Base-by-base conservation (phyloP, 2,113 vertebrate species). In the Scomber japonicus region DNA sequence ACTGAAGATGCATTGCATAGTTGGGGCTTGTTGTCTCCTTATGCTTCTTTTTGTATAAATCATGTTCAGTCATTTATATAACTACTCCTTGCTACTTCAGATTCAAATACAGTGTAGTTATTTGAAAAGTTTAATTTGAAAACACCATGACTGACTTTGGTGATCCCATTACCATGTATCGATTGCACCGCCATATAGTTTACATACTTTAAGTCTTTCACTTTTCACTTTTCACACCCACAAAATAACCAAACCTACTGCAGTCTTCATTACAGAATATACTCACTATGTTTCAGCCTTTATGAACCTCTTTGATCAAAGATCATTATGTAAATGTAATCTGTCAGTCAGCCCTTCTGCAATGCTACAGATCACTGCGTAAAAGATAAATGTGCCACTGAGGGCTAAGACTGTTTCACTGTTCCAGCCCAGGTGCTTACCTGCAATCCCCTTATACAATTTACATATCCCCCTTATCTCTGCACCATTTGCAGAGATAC, bases 361-460 rank as follows among this genome's bases (percentile, higher is more conserved):
- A 50, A 19, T 19, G 67, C 46, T 68, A 75, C n/a, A 61, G 75
- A 72, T 82, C 71, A 76, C 71, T 72, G 71, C 48, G 0, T 27
- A 53, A 56, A 40, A 40, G 30, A 78, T 71, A 75, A 74, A 31
- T 11, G n/a, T 14, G 2, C 4, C 50, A 56, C 2, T 51, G 30
- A 49, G 27, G 66, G 31, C 59, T 31, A 2, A 44, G 49, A 45
- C 17, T 24, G 13, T 53, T 27, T 57, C 13, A 6, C 19, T 67
- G 14, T 59, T 49, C 17, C 0, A 0, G 55, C 21, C 9, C 6
- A 0, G 0, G 4, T 10, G 12, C 13, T 45, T 13, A 19, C 6
- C 5, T 0, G 0, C 19, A 15, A n/a, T 68, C 54, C 50, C 46
- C n/a, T 0, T 8, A 45, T 13, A 66, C 7, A 61, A 40, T 55